phyloP scores from a whole-genome alignment of 1,140 invertebrate genomes.

The Drosophila pachea region DNA sequence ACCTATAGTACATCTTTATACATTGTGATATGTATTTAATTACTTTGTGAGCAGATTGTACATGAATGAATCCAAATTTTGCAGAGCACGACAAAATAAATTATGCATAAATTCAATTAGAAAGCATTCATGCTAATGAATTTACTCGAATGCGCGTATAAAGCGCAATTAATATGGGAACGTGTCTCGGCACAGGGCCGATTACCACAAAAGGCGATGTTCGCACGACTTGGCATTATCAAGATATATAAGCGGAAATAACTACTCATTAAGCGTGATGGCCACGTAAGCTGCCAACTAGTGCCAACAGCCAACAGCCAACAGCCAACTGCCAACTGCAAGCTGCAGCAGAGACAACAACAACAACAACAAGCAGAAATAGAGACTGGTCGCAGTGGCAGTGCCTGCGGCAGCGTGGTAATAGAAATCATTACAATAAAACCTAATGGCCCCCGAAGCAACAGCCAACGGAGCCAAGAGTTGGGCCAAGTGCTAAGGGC shows the following conservation, averaged over 20 bases:
- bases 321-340: slow-evolving; percentile 47
- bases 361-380: neutral
- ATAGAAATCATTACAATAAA: slow-evolving; percentile 78
- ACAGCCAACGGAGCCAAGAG: slow-evolving; percentile 55
- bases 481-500: slow-evolving; percentile 21
- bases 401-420: slow-evolving; percentile 46
- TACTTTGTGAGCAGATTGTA: slow-evolving; percentile 6
- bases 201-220: slow-evolving; percentile 47
- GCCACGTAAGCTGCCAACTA: slow-evolving; percentile 66
- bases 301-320: slow-evolving; percentile 13
- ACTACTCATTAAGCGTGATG: slow-evolving; percentile 74
- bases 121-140: slow-evolving; percentile 59
- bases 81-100: slow-evolving; percentile 19
- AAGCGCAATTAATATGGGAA: slow-evolving; percentile 62
- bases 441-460: slow-evolving; percentile 71
- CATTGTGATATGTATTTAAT: slow-evolving; percentile 16
- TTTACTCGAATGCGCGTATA: slow-evolving; percentile 42
- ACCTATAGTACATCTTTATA: slow-evolving; percentile 2
- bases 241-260: slow-evolving; percentile 75
- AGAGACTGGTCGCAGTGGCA: slow-evolving; percentile 1
- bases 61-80: slow-evolving; percentile 32
- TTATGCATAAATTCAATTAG: slow-evolving; percentile 70
- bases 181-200: slow-evolving; percentile 50
- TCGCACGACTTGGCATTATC: slow-evolving; percentile 66
- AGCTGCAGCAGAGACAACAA: slow-evolving; percentile 44